A percentile compares a stretch with the other conserved stretches of the same genome.
Evolutionary conservation across 2,113 vertebrate species (phyloP).

Genomic region (Mirounga angustirostris): DNA sequence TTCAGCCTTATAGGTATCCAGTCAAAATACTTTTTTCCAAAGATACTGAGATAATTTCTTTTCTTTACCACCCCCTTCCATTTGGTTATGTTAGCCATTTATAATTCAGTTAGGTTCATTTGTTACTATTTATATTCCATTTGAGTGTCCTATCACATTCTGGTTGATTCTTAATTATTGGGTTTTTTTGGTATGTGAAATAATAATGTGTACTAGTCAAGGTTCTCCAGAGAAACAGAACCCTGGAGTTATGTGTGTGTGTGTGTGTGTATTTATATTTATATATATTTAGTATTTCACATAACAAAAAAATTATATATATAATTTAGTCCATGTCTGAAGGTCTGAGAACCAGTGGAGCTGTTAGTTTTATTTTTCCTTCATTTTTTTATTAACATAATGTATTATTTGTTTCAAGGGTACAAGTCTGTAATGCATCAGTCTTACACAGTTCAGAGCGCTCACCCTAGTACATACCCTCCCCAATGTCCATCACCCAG

Average conservation of each 20-base stretch:
- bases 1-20: background rate
- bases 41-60: background rate
- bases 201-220: background rate
- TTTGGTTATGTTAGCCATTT: background rate
- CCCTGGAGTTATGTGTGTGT: background rate
- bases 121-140: background rate
- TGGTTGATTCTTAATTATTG: background rate
- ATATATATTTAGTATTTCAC: background rate
- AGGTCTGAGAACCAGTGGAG: background rate
- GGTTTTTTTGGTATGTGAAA: background rate
- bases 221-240: background rate
- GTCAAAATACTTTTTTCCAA: background rate
- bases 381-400: too few species aligned
- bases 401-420: too few species aligned
- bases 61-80: background rate
- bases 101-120: background rate
- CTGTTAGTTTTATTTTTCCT: background rate
- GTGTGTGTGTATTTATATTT: background rate
- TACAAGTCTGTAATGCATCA: too few species aligned
- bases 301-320: background rate
- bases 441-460: too few species aligned
- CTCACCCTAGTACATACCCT: too few species aligned
- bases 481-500: too few species aligned
- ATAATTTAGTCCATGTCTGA: background rate
- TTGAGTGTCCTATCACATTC: background rate